Percentiles rank a stretch among this genome's conserved stretches.
Conservation (phyloP, 2,888 invertebrate species). For the Halictus ligatus region DNA sequence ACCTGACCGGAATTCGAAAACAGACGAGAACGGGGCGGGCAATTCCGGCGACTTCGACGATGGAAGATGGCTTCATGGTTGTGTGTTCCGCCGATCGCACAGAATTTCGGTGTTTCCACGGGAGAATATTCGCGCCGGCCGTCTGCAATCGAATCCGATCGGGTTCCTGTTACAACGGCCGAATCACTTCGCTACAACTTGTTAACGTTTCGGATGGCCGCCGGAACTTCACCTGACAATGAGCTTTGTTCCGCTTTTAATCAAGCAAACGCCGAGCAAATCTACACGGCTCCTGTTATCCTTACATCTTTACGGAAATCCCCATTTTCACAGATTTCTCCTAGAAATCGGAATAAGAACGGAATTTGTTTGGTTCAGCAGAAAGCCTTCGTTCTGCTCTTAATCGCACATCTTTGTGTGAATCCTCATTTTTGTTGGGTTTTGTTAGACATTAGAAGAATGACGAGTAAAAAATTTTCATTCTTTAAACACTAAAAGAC, state of each 20-base stretch:
- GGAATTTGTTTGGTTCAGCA: background rate
- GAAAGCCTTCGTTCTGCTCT: background rate
- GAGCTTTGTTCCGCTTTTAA: background rate
- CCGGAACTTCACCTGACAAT: background rate
- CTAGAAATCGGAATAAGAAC: background rate
- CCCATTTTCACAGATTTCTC: background rate
- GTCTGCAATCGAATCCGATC: slow-evolving; percentile 23
- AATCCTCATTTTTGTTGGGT: too few relatives aligned
- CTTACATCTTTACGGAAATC: background rate
- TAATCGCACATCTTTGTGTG: too few relatives aligned
- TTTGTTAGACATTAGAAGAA: too few relatives aligned
- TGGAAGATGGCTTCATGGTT: slow-evolving; percentile 55
- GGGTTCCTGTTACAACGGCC: background rate
- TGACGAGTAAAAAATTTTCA: too few relatives aligned
- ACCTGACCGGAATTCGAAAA: slow-evolving; percentile 78
- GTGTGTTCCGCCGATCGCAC: slow-evolving; percentile 53
- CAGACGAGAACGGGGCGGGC: slow-evolving; percentile 58
- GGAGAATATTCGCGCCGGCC: slow-evolving; percentile 61
- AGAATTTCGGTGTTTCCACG: slow-evolving; percentile 61
- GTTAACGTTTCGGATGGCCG: background rate
- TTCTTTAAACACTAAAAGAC: too few relatives aligned
- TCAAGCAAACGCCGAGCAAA: background rate
- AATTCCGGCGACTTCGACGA: slow-evolving; percentile 58
- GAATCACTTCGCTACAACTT: background rate
- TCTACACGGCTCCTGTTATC: background rate